A percentile compares a stretch with the other conserved stretches of the same genome.
Conservation (phyloP, 2,113 vertebrate genomes). For the Boulengeromyrus knoepffleri region DNA sequence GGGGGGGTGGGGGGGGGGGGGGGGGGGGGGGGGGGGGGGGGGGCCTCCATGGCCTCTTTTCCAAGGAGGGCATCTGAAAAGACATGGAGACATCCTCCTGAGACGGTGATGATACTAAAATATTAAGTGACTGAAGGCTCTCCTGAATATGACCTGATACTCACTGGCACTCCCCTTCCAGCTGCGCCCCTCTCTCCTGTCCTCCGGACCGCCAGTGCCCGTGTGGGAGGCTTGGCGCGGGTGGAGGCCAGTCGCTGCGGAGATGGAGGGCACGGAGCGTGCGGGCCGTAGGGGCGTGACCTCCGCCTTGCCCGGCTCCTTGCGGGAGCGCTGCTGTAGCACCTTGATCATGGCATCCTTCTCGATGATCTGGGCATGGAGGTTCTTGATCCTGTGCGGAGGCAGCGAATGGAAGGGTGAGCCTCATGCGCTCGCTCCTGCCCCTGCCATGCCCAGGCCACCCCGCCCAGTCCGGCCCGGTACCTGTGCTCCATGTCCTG, state of each 20-base stretch:
- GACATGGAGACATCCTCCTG: neutral
- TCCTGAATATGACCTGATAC: constrained; percentile 16
- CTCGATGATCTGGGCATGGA: constrained; percentile 81
- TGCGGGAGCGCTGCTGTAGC: constrained; percentile 73
- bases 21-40: neutral
- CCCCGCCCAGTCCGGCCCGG: neutral
- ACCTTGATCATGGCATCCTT: constrained; percentile 86
- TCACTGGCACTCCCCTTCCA: constrained; percentile 72
- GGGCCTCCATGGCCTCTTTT: constrained; percentile 55
- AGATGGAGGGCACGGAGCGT: constrained; percentile 65
- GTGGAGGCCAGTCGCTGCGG: constrained; percentile 49
- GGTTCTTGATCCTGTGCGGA: constrained; percentile 69
- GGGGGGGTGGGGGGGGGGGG: too few species aligned
- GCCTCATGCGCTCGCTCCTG: neutral
- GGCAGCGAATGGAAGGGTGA: neutral
- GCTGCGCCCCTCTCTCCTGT: constrained; percentile 65
- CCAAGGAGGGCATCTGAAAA: constrained; percentile 57
- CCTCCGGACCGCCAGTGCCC: constrained; percentile 59
- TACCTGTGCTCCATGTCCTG: constrained; percentile 81
- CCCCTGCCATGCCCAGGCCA: neutral
- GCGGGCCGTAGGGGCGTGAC: constrained; percentile 60
- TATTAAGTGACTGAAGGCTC: neutral
- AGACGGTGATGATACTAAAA: neutral
- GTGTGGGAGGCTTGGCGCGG: constrained; percentile 70
- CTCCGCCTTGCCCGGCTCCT: constrained; percentile 60